Evolutionary conservation across 2,888 invertebrate genomes (phyloP), one percentile per base, ranked within the genome.

Genomic region (Nycteola revayana): DNA sequence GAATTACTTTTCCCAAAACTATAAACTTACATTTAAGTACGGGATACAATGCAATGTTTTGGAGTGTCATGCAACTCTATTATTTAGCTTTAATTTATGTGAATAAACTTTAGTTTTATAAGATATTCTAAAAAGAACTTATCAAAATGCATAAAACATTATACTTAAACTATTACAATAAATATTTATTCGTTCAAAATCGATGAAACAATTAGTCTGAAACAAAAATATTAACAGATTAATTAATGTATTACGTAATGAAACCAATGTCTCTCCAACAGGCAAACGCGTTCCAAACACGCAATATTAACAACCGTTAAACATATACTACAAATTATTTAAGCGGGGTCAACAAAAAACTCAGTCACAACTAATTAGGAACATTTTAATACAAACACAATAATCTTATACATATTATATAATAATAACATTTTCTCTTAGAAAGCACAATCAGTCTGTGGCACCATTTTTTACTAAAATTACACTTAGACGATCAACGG

Each of bases 401-500:
- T 45, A 34, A 39, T 46, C 68, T 67, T 71, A 61, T 49, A 64
- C 60, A 72, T 64, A 18, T n/a, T 14, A 5, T 14, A 14, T 62
- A 71, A 66, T 69, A 70, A 66, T 66, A 77, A 75, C 72, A 68
- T 69, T 57, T 61, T 60, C 58, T 61, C 66, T 63, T 63, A 64
- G 67, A 82, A 84, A 85, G 81, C 85, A 80, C 80, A 65, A 66
- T 74, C 81, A 81, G 82, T 84, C 78, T 71, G 65, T 77, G 76
- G 78, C 79, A 81, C 82, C 78, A 77, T 66, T 59, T 66, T 57
- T 58, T 58, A 60, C 66, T 68, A 69, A 68, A 72, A 70, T 71
- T 65, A 67, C 66, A 64, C 64, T 60, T 66, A 65, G 46, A 48
- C 60, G 62, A 50, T 52, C 44, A 65, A 69, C 56, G 60, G 66